A percentile compares a stretch with the other conserved stretches of the same genome.
These are phyloP conservation scores for Passer domesticus DNA, from an alignment of 2,113 vertebrate species.

Conservation along the genomic window DNA sequence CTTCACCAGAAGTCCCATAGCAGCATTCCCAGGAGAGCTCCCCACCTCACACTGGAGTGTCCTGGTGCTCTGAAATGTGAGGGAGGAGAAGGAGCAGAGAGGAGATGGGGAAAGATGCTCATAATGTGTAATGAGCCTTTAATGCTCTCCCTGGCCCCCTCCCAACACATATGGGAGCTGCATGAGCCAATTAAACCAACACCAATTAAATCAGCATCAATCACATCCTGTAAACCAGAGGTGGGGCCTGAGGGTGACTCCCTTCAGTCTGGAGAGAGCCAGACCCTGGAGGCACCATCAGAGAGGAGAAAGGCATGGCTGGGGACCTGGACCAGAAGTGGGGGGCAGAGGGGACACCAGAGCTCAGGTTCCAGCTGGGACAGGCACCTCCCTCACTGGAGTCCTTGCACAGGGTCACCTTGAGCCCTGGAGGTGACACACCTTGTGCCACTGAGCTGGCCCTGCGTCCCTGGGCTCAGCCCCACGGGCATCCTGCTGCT, in stretches of 20 bases:
- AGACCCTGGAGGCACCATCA: neutral
- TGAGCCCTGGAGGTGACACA: neutral
- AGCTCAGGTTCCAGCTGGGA: neutral
- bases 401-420: neutral
- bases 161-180: conserved; percentile 60
- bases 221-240: conserved; percentile 45
- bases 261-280: neutral
- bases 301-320: neutral
- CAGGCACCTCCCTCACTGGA: neutral
- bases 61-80: neutral
- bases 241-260: conserved; percentile 29
- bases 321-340: rapidly evolving
- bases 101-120: neutral
- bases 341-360: neutral
- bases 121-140: conserved; percentile 9
- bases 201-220: conserved; percentile 62
- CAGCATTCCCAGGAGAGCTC: neutral
- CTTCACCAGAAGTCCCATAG: neutral
- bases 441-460: neutral
- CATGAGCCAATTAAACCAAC: conserved; percentile 56
- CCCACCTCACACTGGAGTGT: neutral
- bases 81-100: neutral
- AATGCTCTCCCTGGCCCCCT: conserved; percentile 58
- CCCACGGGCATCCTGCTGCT: neutral
- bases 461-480: neutral